These are phyloP conservation scores for Timema cristinae DNA, from an alignment of 2,888 invertebrate species.

Conservation along the genomic window DNA sequence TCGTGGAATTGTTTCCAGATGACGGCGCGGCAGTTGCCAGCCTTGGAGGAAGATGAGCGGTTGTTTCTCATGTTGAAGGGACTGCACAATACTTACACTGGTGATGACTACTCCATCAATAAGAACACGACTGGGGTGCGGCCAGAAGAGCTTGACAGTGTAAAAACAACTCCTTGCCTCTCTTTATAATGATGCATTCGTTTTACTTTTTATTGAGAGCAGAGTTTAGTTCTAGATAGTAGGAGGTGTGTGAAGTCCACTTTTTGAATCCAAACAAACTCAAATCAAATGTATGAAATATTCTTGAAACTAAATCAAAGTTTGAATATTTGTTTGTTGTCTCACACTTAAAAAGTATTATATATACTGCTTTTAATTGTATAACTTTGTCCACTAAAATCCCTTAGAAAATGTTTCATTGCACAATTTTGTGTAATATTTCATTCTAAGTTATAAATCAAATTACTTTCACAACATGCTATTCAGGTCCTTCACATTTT, in stretches of 20 bases:
- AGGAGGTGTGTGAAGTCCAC: not conserved
- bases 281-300: no score
- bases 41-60: constrained; percentile 81
- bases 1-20: constrained; percentile 44
- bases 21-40: constrained; percentile 63
- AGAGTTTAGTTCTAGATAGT: not conserved
- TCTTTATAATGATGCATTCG: no score
- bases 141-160: constrained; percentile 70
- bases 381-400: no score
- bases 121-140: constrained; percentile 52
- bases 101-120: constrained; percentile 58
- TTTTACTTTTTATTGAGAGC: not conserved
- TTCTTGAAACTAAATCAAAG: no score
- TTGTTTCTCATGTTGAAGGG: constrained; percentile 67
- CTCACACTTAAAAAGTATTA: no score
- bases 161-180: constrained; percentile 40
- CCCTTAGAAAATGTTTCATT: no score
- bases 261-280: not conserved
- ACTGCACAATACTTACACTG: constrained; percentile 79
- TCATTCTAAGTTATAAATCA: no score
- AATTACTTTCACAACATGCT: no score
- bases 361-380: no score
- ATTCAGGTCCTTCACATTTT: no score
- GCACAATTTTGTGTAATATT: no score
- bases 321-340: no score